Base-by-base conservation (phyloP, 2,113 vertebrate species). In the Sceloporus undulatus region DNA sequence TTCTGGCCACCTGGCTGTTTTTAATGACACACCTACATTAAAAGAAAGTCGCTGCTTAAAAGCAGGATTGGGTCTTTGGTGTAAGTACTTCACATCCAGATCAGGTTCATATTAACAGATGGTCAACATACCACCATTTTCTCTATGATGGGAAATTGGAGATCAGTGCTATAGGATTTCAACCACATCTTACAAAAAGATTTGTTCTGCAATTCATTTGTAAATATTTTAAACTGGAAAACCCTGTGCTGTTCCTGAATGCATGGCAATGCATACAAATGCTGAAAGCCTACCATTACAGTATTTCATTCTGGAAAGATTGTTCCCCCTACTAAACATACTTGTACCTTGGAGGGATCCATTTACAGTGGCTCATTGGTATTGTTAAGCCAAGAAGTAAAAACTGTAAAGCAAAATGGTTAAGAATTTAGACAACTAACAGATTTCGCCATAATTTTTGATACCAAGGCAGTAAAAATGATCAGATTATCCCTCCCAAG, bases 21-120 rank as follows among this genome's bases (percentile, higher is more conserved):
- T 96, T 96, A 97, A 48, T 88, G 92, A 87, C 91, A 95, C 94
- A 96, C 95, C 95, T 97, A 94, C 93, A 91, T 94, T 83, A 92
- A 96, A 96, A 96, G 91, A 96, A 96, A 96, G 91, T 4, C 0
- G 89, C 87, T 85, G 90, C 92, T 89, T 94, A 90, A 96, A 95
- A 95, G 80, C 42, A 78, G 93, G 91, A 94, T 94, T 94, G 93
- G 90, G 84, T 88, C 92, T 89, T 85, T 91, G 91, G 92, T 91
- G 88, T 89, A 90, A 93, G 91, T 91, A 90, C 89, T 96, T 94
- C 94, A 89, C 85, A 90, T 91, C 87, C 89, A 93, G 91, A 94
- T 94, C 90, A 89, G 87, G 92, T 93, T 96, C 95, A 90, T 75
- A 71, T 7, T 79, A 95, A 95, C 96, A 97, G 95, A 96, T 96